A percentile compares a stretch with the other conserved stretches of the same genome.
phyloP scores from a whole-genome alignment of 2,888 invertebrate genomes.

The Epinotia demarniana region DNA sequence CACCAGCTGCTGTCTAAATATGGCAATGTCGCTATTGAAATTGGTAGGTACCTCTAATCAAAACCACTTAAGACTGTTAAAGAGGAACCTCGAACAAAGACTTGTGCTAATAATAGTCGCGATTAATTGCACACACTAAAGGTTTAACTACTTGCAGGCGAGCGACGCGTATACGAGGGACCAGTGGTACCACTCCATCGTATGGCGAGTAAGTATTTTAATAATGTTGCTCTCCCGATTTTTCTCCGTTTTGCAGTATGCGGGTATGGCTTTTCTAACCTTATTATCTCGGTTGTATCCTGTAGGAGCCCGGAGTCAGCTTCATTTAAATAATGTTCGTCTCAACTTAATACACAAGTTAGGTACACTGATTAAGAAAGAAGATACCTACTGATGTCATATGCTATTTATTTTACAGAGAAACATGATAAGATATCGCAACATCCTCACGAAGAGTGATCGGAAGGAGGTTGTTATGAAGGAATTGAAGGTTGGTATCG shows the following conservation, averaged over 20 bases:
- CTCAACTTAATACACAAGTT: conserved; percentile 4
- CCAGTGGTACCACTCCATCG: conserved; percentile 92
- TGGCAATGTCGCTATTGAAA: neutral
- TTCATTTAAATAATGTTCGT: neutral
- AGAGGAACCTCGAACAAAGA: conserved; percentile 30
- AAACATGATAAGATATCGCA: conserved; percentile 90
- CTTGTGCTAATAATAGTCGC: conserved; percentile 32
- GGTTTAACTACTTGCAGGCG: conserved; percentile 83
- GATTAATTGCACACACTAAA: conserved; percentile 32
- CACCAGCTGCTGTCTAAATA: neutral
- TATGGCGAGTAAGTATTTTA: conserved; percentile 88
- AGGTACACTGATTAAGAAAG: conserved; percentile 35
- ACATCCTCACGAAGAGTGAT: conserved; percentile 87
- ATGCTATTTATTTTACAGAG: conserved; percentile 83
- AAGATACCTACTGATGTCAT: conserved; percentile 43
- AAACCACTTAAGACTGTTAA: conserved; percentile 38
- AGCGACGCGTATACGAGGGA: conserved; percentile 91
- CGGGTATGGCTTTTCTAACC: neutral
- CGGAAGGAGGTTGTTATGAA: conserved; percentile 90
- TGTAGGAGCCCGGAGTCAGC: neutral
- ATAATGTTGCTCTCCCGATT: neutral
- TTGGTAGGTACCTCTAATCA: conserved; percentile 21
- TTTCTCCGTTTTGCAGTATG: neutral
- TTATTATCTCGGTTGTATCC: neutral
- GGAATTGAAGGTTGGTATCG: conserved; percentile 87